Evolutionary conservation across 2,113 vertebrate species (phyloP).

Genomic region (Mus musculus): DNA sequence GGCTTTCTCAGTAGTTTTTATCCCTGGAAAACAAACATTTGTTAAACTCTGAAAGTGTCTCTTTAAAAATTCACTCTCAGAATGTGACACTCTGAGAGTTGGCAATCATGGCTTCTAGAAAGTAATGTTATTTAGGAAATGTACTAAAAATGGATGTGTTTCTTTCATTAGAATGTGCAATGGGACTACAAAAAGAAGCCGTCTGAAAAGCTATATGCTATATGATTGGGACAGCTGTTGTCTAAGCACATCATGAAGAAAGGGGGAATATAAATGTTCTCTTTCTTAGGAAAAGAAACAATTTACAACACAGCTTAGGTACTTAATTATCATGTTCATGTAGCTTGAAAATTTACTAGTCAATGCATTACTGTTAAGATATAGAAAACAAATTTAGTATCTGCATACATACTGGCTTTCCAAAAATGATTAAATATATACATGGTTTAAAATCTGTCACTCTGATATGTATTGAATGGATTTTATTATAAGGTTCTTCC

Average conservation of each 20-base stretch:
- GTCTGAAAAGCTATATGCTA: background rate
- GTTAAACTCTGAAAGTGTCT: background rate
- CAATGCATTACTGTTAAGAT: slow-evolving; percentile 21
- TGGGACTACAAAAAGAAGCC: background rate
- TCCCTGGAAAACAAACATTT: slow-evolving; percentile 28
- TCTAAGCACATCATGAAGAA: slow-evolving; percentile 37
- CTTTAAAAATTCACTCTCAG: slow-evolving; percentile 10
- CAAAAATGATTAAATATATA: background rate
- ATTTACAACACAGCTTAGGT: slow-evolving; percentile 50
- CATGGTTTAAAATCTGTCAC: background rate
- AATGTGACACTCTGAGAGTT: background rate
- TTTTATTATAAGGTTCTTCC: background rate
- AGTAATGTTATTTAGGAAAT: background rate
- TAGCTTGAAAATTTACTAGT: slow-evolving; percentile 43
- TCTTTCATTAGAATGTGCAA: slow-evolving; percentile 1
- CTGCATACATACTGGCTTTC: background rate
- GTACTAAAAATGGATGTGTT: slow-evolving; percentile 24
- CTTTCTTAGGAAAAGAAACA: background rate
- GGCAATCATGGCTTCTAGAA: background rate
- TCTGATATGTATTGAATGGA: background rate
- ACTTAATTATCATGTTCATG: slow-evolving; percentile 36
- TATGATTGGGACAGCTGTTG: slow-evolving; percentile 16
- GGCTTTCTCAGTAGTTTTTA: background rate
- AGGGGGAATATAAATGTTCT: background rate
- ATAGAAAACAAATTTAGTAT: background rate